Conservation (phyloP, 2,888 invertebrate genomes). For the Opisthograptis luteolata region DNA sequence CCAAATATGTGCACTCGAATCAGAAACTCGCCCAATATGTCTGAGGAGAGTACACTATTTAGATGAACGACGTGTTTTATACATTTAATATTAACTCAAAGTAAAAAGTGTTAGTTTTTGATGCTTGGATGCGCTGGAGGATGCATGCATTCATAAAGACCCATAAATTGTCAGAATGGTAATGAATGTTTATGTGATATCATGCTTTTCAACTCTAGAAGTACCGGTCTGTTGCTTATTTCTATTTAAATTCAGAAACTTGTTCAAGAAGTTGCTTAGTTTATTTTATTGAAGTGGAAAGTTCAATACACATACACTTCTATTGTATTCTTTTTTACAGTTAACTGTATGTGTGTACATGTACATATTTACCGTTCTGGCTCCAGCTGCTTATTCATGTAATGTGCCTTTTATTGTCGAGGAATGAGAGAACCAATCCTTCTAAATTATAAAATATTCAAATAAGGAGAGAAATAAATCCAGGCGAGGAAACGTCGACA, state of each 20-base stretch:
- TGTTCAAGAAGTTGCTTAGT: constrained; percentile 14
- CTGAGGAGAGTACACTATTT: constrained; percentile 38
- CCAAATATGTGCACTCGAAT: constrained; percentile 67
- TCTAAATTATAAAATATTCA: constrained; percentile 75
- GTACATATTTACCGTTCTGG: constrained; percentile 26
- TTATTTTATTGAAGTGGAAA: constrained; percentile 27
- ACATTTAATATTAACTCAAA: constrained; percentile 31
- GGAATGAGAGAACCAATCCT: constrained; percentile 58
- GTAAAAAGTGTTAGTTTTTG: constrained; percentile 24
- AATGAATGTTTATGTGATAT: constrained; percentile 20
- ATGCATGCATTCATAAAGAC: constrained; percentile 30
- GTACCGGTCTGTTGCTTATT: constrained; percentile 17
- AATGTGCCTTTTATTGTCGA: constrained; percentile 50
- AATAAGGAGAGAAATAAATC: constrained; percentile 77
- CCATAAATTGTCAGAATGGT: constrained; percentile 15
- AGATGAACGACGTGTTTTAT: constrained; percentile 38
- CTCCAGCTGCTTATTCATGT: constrained; percentile 19
- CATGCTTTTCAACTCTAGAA: constrained; percentile 15
- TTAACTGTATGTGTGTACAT: constrained; percentile 18
- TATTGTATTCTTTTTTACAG: constrained; percentile 28
- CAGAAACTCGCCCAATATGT: constrained; percentile 52
- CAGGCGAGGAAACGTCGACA: constrained; percentile 73
- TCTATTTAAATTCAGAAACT: constrained; percentile 27
- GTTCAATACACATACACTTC: constrained; percentile 26
- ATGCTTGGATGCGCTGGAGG: constrained; percentile 14